Evolutionary conservation across 2,113 vertebrate genomes (phyloP).

Genomic region (Varanus salvator): DNA sequence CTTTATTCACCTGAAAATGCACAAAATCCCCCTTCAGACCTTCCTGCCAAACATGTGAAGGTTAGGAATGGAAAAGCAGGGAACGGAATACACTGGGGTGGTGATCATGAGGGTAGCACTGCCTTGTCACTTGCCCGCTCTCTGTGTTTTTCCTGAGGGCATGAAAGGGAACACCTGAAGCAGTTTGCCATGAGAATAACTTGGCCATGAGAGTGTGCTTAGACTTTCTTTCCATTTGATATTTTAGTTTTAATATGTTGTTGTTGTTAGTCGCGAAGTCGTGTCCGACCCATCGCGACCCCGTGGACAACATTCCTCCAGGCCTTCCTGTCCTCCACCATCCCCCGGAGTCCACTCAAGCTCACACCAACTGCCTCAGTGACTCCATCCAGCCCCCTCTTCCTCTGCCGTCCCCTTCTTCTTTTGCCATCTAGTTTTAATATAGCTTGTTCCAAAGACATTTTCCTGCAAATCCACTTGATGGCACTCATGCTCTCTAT

Average conservation of each 20-base stretch:
- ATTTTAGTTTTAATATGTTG: no score
- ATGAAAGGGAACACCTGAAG: background rate
- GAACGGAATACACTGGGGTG: background rate
- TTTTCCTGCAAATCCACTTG: conserved; percentile 8
- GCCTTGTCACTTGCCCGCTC: background rate
- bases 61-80: background rate
- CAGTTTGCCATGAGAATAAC: background rate
- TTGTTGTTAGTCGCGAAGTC: no score
- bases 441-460: background rate
- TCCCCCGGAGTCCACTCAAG: no score
- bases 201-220: background rate
- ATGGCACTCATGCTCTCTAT: conserved; percentile 25
- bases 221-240: background rate
- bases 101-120: no score
- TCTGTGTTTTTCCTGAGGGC: background rate
- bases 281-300: no score
- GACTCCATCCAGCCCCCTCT: no score
- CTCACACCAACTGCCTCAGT: no score
- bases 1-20: no score
- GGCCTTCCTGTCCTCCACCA: no score
- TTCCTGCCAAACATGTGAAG: background rate
- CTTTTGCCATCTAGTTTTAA: no score
- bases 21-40: background rate
- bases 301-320: no score
- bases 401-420: no score